Evolutionary conservation across 2,797 vertebrate genomes (phyloP).

Genomic region (Lacerta bilineata): DNA sequence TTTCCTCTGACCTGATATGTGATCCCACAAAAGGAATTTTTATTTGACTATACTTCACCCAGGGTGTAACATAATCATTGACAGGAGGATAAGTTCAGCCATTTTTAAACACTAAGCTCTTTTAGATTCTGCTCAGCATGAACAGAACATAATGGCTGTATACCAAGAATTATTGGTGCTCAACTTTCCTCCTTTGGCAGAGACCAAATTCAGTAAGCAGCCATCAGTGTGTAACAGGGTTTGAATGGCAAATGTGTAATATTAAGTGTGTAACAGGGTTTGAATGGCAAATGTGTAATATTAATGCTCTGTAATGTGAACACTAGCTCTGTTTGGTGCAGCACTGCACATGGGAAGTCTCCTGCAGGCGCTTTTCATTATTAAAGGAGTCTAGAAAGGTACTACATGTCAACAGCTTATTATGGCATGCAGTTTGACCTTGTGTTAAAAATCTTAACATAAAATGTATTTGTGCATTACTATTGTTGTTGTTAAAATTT

Average conservation of each 20-base stretch:
- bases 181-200: background rate
- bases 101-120: slow-evolving; percentile 37
- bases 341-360: background rate
- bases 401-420: background rate
- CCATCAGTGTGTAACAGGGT: background rate
- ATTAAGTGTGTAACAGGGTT: background rate
- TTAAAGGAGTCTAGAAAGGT: background rate
- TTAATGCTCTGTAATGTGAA: background rate
- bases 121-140: background rate
- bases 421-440: background rate
- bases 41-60: slow-evolving; percentile 52
- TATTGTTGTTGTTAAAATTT: no score
- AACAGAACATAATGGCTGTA: background rate
- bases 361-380: background rate
- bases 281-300: background rate
- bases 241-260: background rate
- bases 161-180: background rate
- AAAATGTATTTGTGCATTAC: background rate
- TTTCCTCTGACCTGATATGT: slow-evolving; percentile 55
- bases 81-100: slow-evolving; percentile 46
- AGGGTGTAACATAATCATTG: slow-evolving; percentile 55
- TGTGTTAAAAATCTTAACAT: background rate
- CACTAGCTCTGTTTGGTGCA: background rate
- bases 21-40: slow-evolving; percentile 40
- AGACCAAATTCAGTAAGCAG: background rate